Base-by-base conservation (phyloP, 2,797 vertebrate genomes). In the Stomatorhinus walkeri region DNA sequence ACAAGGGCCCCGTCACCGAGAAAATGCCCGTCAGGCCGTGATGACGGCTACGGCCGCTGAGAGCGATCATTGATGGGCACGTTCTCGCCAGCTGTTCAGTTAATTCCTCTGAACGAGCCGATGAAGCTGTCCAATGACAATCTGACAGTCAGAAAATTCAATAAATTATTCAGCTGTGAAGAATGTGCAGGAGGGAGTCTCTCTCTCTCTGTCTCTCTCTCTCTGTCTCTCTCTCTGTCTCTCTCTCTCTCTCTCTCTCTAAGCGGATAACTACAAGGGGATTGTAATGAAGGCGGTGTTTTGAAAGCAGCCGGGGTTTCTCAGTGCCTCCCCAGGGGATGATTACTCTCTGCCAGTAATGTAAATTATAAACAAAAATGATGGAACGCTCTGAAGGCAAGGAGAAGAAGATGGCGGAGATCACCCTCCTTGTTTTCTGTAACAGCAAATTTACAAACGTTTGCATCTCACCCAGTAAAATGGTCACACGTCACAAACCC, bases 141-240 rank as follows among this genome's bases (percentile, higher is more conserved):
- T 89, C 83, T 84, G 54, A 85, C 88, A 85, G 83, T 89, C 88
- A 84, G 88, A 32, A 81, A 84, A 24, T 7, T 83, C 79, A 32
- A 89, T 89, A 83, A 64, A 85, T 89, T 85, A 64, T 89, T 51
- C 43, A 49, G 12, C 43, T 56, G 83, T 85, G 88, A 64, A 84
- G 83, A 24, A 24, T 14, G 46, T 24, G 43, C 12, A 54, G 79
- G 10, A 43, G 43, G 28, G 19, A 12, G 28, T 36, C 22, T 68
- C 61, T 68, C 61, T 22, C 4, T 46, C 43, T 46, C 43, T 46
- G 4, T 46, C 4, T 32, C 28, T 32, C 28, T 32, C 28, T 46
- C 43, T 64, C 59, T 64, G 8, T 10, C 61, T 28, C 61, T 28
- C 61, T 12, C 64, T 32, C 64, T 32, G 28, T 72, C 28, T 14